A percentile compares a stretch with the other conserved stretches of the same genome.
These are phyloP conservation scores for Herminia tarsipennalis DNA, from an alignment of 2,888 invertebrate species.

Conservation along the genomic window DNA sequence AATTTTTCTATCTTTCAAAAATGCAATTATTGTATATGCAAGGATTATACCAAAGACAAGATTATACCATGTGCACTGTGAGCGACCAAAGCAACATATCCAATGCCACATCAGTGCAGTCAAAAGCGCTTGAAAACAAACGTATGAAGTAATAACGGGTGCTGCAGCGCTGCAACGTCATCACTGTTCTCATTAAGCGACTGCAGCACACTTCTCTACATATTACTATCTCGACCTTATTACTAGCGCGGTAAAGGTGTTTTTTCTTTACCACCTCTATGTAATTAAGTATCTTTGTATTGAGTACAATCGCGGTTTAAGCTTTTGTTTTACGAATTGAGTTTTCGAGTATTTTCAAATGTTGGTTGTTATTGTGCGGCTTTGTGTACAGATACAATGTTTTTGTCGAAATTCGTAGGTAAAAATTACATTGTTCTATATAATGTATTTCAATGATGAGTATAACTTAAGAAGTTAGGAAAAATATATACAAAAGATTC, in stretches of 20 bases:
- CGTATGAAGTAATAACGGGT: slow-evolving; percentile 45
- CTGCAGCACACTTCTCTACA: slow-evolving; percentile 39
- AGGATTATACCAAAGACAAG: no score
- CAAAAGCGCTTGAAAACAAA: slow-evolving; percentile 36
- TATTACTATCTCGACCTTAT: slow-evolving; percentile 46
- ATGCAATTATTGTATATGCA: no score
- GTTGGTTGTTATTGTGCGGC: slow-evolving; percentile 21
- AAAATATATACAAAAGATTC: no score
- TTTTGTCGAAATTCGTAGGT: background rate
- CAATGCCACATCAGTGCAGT: background rate
- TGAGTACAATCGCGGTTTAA: slow-evolving; percentile 28
- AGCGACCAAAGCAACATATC: no score
- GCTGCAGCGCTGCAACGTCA: slow-evolving; percentile 45
- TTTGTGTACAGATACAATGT: slow-evolving; percentile 1
- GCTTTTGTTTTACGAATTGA: slow-evolving; percentile 39
- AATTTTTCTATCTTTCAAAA: no score
- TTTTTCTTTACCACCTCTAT: slow-evolving; percentile 24
- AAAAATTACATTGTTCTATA: no score
- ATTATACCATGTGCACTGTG: no score
- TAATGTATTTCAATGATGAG: background rate
- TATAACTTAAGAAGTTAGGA: no score
- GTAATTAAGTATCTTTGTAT: slow-evolving; percentile 45
- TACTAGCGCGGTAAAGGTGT: slow-evolving; percentile 32
- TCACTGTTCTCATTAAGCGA: slow-evolving; percentile 60
- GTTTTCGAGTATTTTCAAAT: slow-evolving; percentile 30